Percentiles rank a stretch among this genome's conserved stretches.
Evolutionary conservation across 1,140 invertebrate genomes (phyloP).

Genomic region (Cheumatopsyche charites): DNA sequence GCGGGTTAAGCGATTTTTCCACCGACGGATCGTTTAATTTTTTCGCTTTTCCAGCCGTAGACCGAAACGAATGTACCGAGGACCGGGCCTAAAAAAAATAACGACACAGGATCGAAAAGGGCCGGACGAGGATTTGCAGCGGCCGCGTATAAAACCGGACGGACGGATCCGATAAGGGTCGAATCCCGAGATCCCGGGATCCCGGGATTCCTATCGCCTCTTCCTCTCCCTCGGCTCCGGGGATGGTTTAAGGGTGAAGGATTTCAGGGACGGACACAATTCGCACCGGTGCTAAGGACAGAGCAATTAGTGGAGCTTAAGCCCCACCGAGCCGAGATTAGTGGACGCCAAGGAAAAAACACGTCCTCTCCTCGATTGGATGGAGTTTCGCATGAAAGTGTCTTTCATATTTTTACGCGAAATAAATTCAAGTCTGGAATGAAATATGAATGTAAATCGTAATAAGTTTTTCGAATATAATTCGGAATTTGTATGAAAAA

Average conservation of each 20-base stretch:
- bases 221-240: not conserved
- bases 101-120: not conserved
- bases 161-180: conserved; percentile 32
- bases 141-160: conserved; percentile 8
- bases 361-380: not conserved
- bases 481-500: no score
- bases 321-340: conserved; percentile 30
- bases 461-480: no score
- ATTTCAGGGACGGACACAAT: conserved; percentile 3
- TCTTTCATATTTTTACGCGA: no score
- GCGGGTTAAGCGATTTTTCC: not conserved
- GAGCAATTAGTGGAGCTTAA: conserved; percentile 40
- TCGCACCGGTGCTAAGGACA: conserved; percentile 31
- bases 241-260: conserved; percentile 7
- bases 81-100: conserved; percentile 6
- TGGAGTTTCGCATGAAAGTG: no score
- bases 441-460: no score
- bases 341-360: conserved; percentile 18
- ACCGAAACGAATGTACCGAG: not conserved
- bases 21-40: conserved; percentile 15
- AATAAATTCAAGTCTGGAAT: no score
- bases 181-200: conserved; percentile 3
- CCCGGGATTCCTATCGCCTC: no score
- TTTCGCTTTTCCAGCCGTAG: conserved; percentile 3
- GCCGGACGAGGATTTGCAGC: conserved; percentile 24